Base-by-base conservation (phyloP, 2,797 vertebrate species). In the Leptoclinus maculatus region DNA sequence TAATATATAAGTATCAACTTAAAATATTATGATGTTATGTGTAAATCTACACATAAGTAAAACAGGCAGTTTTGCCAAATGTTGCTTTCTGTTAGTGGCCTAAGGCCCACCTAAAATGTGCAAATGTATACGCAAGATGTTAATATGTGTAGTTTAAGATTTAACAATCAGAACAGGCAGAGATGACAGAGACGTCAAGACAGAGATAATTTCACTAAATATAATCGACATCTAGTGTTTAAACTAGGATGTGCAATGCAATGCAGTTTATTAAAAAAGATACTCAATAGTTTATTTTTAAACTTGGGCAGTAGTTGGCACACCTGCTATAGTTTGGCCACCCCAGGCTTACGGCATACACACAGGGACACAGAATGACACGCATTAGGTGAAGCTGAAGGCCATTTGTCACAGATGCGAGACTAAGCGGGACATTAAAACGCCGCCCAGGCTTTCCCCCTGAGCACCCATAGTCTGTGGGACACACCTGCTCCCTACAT, bases 401-500 rank as follows among this genome's bases (percentile, higher is more conserved):
- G 36, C 51, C 51, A 41, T 85, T 80, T 70, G 71, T 89, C 76
- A 57, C 29, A 64, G 71, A 73, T 67, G 2, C 23, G 5, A 76
- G 54, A 29, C 51, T 47, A 51, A 63, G 57, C 29, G 2, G 53
- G 65, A 78, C 71, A 78, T 73, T 43, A 74, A 76, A 60, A 54
- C 21, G 9, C 56, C n/a, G 62, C 49, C 17, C 43, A 45, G 67
- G 12, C 29, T 60, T 65, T 82, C 14, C 49, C 80, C 67, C 85
- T 62, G 13, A 79, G 73, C 51, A 36, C 29, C 36, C 82, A 71
- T 80, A 80, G 63, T 78, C 53, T 78, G 57, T 66, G 56, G 62
- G 53, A 67, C 73, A 75, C 88, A 89, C 88, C 90, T 90, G 92
- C 87, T 86, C 9, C 74, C 74, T 70, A 32, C 78, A 71, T 58